Evolutionary conservation across 2,888 invertebrate species (phyloP), one percentile per base, ranked within the genome.

Genomic region (Drosophila recens): DNA sequence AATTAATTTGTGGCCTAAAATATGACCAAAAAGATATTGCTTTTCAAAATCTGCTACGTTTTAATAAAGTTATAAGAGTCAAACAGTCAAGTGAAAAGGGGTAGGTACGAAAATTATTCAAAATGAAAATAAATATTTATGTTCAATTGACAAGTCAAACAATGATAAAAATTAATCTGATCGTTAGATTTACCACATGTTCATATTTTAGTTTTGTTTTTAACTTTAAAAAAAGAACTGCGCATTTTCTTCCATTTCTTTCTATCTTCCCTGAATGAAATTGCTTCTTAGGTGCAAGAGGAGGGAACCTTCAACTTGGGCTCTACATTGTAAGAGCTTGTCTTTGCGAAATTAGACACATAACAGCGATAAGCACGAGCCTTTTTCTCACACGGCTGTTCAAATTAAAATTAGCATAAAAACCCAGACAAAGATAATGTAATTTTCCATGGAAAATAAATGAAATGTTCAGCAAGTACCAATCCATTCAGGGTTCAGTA

Each of bases 351-450:
- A 82, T 85, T 59, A 72, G 52, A 42, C 63, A 51, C 66, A 45
- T 62, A 62, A 57, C 53, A 64, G 70, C 66, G 83, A 65, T 57
- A 49, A 81, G 82, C 87, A 79, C 69, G 72, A 81, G 79, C 63
- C 83, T 78, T 83, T 73, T 82, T 86, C 78, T 86, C 89, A 53
- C 83, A 86, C 72, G 71, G 68, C 67, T 48, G 67, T 53, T 80
- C 88, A 85, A 86, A 86, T 86, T 86, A 71, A 89, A 89, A 86
- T 86, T 86, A 74, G 75, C 85, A 86, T 86, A 86, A 79, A 75
- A 75, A 34, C 51, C 45, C 58, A 61, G 34, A 66, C 57, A 53
- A 67, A 71, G 40, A 52, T 62, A 51, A 85, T 82, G 85, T 78
- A 87, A 85, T 82, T 86, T 86, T 86, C 88, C 89, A 89, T 84